Percentiles rank a stretch among this genome's conserved stretches.
Evolutionary conservation across 2,113 vertebrate genomes (phyloP).

Genomic region (Dolichotis patagonum): DNA sequence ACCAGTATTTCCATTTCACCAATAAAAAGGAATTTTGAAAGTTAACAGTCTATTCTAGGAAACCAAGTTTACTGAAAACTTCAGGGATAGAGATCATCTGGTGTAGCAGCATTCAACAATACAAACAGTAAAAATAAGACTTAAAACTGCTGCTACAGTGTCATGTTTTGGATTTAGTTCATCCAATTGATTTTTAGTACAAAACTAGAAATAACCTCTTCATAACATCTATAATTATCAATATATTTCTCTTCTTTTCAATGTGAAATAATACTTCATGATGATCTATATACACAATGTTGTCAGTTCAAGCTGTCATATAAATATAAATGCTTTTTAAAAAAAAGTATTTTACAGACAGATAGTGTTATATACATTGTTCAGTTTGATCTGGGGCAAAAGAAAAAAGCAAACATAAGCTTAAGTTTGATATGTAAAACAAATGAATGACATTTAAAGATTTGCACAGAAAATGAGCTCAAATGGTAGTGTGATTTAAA

Average conservation of each 20-base stretch:
- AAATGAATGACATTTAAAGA: conserved; percentile 73
- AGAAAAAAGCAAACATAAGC: conserved; percentile 70
- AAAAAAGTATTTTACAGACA: conserved; percentile 89
- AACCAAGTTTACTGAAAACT: conserved; percentile 84
- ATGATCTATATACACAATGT: conserved; percentile 96
- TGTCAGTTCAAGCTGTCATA: conserved; percentile 93
- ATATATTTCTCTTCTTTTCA: conserved; percentile 96
- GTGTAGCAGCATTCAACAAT: conserved; percentile 85
- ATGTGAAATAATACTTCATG: conserved; percentile 99
- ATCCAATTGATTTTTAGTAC: conserved; percentile 89
- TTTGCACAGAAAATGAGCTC: conserved; percentile 76
- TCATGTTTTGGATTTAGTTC: conserved; percentile 81
- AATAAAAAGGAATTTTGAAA: conserved; percentile 87
- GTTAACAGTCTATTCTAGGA: conserved; percentile 92
- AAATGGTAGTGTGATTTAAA: conserved; percentile 75
- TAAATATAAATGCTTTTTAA: conserved; percentile 93
- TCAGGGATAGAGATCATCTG: conserved; percentile 81
- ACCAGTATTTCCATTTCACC: conserved; percentile 69
- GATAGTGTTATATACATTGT: conserved; percentile 91
- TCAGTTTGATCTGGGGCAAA: conserved; percentile 89
- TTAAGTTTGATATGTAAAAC: conserved; percentile 67
- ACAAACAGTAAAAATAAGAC: conserved; percentile 84
- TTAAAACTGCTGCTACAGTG: conserved; percentile 82
- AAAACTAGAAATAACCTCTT: conserved; percentile 97
- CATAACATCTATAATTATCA: conserved; percentile 92